Evolutionary conservation across 2,113 vertebrate genomes (phyloP).

Genomic region (Ranitomeya variabilis): DNA sequence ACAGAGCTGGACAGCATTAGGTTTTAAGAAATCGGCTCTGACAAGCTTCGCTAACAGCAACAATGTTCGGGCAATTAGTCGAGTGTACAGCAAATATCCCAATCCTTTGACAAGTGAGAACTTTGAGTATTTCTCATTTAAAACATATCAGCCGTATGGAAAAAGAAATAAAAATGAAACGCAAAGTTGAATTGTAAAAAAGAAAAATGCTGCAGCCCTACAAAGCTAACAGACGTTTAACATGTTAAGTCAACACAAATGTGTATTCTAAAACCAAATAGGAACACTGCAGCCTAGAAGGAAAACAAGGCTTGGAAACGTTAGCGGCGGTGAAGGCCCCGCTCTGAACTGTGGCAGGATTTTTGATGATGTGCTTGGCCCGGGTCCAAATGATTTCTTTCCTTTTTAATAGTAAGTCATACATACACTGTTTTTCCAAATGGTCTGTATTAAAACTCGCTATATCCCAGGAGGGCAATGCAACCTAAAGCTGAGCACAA

Average conservation of each 20-base stretch:
- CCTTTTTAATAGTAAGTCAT: conserved; percentile 55
- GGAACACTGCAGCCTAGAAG: conserved; percentile 24
- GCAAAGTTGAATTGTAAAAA: conserved; percentile 14
- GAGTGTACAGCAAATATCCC: neutral
- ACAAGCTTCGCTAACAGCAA: neutral
- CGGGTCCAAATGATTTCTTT: conserved; percentile 48
- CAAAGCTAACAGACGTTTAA: conserved; percentile 43
- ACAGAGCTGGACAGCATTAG: too few species aligned
- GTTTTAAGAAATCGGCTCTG: neutral
- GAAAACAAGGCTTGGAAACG: conserved; percentile 38
- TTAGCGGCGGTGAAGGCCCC: conserved; percentile 13
- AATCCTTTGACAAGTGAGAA: neutral
- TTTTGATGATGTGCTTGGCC: conserved; percentile 53
- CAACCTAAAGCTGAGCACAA: conserved; percentile 39
- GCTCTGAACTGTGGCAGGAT: conserved; percentile 45
- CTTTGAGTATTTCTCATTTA: conserved; percentile 32
- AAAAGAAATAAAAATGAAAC: conserved; percentile 46
- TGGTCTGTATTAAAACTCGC: conserved; percentile 48
- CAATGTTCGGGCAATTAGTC: too few species aligned
- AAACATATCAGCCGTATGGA: conserved; percentile 17
- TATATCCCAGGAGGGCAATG: conserved; percentile 45
- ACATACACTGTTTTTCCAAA: conserved; percentile 55
- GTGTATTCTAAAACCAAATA: conserved; percentile 44
- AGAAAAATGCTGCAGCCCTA: conserved; percentile 37
- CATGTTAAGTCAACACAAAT: conserved; percentile 36